A percentile compares a stretch with the other conserved stretches of the same genome.
phyloP scores from a whole-genome alignment of 92 coral and sea anemone species.

The Umimayanthus chanpuru region DNA sequence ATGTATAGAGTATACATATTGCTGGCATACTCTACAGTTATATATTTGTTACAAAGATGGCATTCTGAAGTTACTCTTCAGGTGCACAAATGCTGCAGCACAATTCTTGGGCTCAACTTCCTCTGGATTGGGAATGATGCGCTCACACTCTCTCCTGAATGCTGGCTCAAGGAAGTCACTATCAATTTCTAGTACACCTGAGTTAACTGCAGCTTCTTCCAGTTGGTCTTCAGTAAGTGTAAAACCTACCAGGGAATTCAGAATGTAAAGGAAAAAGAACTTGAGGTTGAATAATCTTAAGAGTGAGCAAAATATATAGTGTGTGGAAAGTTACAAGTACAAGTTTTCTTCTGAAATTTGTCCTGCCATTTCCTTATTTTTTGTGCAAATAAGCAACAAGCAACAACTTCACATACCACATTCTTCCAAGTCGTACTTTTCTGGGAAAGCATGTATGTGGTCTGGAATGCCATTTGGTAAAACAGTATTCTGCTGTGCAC shows the following conservation, averaged over 20 bases:
- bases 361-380: no score
- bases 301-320: no score
- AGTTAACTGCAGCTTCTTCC: slow-evolving; percentile 27
- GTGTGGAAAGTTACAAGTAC: no score
- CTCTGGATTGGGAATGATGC: slow-evolving; percentile 14
- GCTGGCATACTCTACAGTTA: no score
- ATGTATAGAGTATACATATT: no score
- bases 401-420: no score
- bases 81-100: slow-evolving; percentile 37
- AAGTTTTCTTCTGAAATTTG: no score
- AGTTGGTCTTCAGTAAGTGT: slow-evolving; percentile 29
- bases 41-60: no score
- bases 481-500: slow-evolving; percentile 14
- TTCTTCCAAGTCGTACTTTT: slow-evolving; percentile 12
- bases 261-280: no score
- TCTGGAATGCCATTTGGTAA: slow-evolving; percentile 24
- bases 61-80: slow-evolving; percentile 26
- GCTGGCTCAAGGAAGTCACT: slow-evolving; percentile 32
- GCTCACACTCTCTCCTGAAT: slow-evolving; percentile 35
- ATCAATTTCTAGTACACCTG: slow-evolving; percentile 21
- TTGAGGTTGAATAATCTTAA: no score
- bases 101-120: slow-evolving; percentile 32
- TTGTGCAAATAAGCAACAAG: no score
- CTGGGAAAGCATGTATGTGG: slow-evolving; percentile 23
- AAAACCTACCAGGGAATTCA: no score